Evolutionary conservation across 2,888 invertebrate species (phyloP).

Genomic region (Mythimna pallens): DNA sequence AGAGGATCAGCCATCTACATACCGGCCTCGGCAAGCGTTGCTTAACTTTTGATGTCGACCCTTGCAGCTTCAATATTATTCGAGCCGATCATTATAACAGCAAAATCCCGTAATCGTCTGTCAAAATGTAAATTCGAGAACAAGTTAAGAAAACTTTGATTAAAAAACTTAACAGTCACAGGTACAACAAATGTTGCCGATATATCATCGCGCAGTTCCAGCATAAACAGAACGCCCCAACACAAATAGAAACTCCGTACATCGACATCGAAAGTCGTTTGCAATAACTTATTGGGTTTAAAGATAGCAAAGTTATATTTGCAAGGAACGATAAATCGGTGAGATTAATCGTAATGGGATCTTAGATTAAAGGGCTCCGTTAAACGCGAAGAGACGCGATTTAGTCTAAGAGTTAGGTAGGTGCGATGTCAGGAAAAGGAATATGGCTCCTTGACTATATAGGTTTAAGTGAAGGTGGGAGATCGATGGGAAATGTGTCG

Average conservation of each 20-base stretch:
- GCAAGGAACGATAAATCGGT: constrained; percentile 59
- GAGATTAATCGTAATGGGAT: constrained; percentile 67
- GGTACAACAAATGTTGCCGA: neutral
- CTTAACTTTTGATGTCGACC: no score
- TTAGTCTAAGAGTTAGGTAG: constrained; percentile 33
- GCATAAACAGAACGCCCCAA: constrained; percentile 5
- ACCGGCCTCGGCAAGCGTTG: no score
- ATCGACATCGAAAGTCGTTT: constrained; percentile 51
- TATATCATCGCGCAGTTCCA: constrained; percentile 10
- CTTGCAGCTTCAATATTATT: no score
- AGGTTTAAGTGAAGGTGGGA: neutral
- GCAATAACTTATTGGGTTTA: constrained; percentile 64
- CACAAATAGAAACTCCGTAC: constrained; percentile 22
- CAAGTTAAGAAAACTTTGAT: constrained; percentile 7
- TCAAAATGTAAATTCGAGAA: no score
- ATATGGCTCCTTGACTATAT: constrained; percentile 12
- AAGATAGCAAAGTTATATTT: constrained; percentile 66
- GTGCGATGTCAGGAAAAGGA: constrained; percentile 37
- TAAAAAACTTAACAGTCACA: constrained; percentile 10
- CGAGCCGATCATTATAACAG: no score
- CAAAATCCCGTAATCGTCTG: no score
- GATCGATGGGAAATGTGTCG: neutral
- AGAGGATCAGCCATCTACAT: no score
- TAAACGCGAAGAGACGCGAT: constrained; percentile 43
- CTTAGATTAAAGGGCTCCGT: constrained; percentile 58